phyloP scores from a whole-genome alignment of 2,888 invertebrate species.

The Euplexia lucipara region DNA sequence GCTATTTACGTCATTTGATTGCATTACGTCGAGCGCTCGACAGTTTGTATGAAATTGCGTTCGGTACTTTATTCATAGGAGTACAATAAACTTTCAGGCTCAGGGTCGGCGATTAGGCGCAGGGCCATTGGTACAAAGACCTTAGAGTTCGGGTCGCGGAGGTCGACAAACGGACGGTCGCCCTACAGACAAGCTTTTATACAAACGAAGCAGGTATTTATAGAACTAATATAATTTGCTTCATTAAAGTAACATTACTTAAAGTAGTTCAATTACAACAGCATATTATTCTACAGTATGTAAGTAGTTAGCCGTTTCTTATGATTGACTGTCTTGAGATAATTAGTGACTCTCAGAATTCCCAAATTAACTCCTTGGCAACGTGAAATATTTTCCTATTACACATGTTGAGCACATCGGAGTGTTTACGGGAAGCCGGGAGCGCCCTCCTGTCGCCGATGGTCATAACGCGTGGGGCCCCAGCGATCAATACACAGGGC shows the following conservation, averaged over 20 bases:
- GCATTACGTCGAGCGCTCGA: conserved; percentile 67
- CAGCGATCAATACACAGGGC: conserved; percentile 88
- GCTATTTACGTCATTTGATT: conserved; percentile 71
- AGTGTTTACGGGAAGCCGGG: conserved; percentile 82
- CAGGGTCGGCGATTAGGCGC: conserved; percentile 64
- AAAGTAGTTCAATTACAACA: neutral
- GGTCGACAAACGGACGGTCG: conserved; percentile 63
- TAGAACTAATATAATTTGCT: conserved; percentile 16
- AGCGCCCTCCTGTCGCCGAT: conserved; percentile 88
- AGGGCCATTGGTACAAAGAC: conserved; percentile 69
- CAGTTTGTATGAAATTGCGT: conserved; percentile 70
- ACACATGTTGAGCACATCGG: conserved; percentile 76
- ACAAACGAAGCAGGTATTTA: conserved; percentile 44
- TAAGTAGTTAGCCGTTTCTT: conserved; percentile 10
- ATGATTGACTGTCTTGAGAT: conserved; percentile 25
- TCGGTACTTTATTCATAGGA: conserved; percentile 60
- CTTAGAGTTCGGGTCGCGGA: conserved; percentile 65
- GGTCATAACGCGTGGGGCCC: conserved; percentile 87
- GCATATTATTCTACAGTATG: conserved; percentile 1
- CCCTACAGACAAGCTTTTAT: conserved; percentile 61
- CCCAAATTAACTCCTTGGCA: conserved; percentile 47
- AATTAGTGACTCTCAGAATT: conserved; percentile 20
- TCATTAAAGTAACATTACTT: conserved; percentile 24
- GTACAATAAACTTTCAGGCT: conserved; percentile 67
- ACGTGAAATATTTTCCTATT: conserved; percentile 64